Conservation (phyloP, 1,140 invertebrate genomes). For the Hycleus cichorii region DNA sequence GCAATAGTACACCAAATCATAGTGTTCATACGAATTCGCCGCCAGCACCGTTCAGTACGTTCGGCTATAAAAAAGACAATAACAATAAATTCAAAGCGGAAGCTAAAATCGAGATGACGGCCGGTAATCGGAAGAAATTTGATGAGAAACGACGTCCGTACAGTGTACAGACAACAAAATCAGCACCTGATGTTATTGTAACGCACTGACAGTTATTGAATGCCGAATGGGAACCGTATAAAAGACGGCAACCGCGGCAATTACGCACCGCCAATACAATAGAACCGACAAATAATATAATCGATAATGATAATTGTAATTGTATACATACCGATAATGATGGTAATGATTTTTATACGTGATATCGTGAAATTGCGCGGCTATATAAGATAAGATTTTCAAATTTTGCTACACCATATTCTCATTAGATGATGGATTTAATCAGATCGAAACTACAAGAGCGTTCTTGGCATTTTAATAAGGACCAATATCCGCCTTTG, state of each 20-base stretch:
- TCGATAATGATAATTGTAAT: background rate
- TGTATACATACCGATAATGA: background rate
- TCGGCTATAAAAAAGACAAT: slow-evolving; percentile 40
- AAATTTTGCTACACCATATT: too few relatives aligned
- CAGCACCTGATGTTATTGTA: slow-evolving; percentile 79
- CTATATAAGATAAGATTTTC: too few relatives aligned
- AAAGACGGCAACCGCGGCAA: slow-evolving; percentile 48
- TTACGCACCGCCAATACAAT: slow-evolving; percentile 27
- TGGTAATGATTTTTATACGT: too few relatives aligned
- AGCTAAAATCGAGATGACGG: slow-evolving; percentile 55
- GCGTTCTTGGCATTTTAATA: too few relatives aligned
- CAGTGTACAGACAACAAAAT: slow-evolving; percentile 72
- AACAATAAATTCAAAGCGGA: slow-evolving; percentile 50
- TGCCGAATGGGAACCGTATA: slow-evolving; percentile 51
- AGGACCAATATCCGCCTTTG: too few relatives aligned
- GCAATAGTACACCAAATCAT: slow-evolving; percentile 36
- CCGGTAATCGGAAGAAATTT: slow-evolving; percentile 30
- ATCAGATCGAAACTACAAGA: too few relatives aligned
- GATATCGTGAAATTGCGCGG: too few relatives aligned
- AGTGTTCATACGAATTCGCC: slow-evolving; percentile 36
- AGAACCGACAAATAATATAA: slow-evolving; percentile 16
- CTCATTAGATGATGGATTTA: too few relatives aligned
- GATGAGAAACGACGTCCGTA: slow-evolving; percentile 52
- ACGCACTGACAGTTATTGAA: slow-evolving; percentile 61
- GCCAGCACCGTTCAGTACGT: slow-evolving; percentile 40